Conservation (phyloP, 2,113 vertebrate species). For the Ptyas mucosa region DNA sequence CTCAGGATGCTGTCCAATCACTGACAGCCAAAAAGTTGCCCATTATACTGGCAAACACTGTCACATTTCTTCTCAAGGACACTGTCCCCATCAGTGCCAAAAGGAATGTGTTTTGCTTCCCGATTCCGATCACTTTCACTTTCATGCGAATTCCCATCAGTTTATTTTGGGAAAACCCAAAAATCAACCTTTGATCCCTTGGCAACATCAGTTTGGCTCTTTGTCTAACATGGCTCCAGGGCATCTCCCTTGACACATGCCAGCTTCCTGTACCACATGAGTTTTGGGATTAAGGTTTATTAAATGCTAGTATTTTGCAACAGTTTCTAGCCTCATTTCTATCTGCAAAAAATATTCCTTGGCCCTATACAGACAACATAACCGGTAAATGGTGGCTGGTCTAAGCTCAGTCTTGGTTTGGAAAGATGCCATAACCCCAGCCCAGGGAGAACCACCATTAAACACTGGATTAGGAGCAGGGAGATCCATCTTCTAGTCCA, state of each 20-base stretch:
- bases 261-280: neutral
- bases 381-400: neutral
- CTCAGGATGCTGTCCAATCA: neutral
- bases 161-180: neutral
- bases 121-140: neutral
- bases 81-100: neutral
- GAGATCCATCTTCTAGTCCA: neutral
- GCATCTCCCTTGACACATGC: neutral
- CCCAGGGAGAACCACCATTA: neutral
- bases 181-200: neutral
- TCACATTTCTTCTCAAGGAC: neutral
- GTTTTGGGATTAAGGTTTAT: neutral
- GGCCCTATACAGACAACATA: neutral
- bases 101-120: neutral
- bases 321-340: neutral
- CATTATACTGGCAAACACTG: neutral
- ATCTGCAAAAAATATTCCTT: neutral
- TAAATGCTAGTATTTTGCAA: neutral
- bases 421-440: neutral
- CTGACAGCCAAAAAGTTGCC: neutral
- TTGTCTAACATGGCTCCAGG: neutral
- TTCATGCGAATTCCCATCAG: neutral
- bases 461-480: neutral
- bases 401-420: neutral
- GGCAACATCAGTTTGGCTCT: neutral